Evolutionary conservation across 1,140 invertebrate genomes (phyloP), one percentile per base, ranked within the genome.

Genomic region (Sweltsa coloradensis): DNA sequence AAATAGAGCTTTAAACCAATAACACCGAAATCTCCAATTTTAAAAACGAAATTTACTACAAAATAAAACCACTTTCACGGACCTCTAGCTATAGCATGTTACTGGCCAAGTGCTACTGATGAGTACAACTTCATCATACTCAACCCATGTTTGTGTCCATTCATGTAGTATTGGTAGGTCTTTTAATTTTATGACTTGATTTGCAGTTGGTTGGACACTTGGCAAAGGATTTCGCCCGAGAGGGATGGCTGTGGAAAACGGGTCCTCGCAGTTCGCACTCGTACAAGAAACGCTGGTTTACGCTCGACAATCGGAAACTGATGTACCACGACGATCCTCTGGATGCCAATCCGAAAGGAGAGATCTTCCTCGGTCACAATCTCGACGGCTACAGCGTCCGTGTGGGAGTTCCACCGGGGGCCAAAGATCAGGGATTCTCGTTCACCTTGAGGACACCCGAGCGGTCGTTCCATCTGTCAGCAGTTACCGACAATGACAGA

Each of bases 171-270:
- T 36, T 5, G 21, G 2, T n/a, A n/a, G n/a, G 14, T 44, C 14
- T 27, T 29, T 47, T 16, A 6, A 40, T 25, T 16, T 47, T n/a
- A n/a, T n/a, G n/a, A 7, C 43, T 50, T 46, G 49, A 41, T 47
- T 56, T 54, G 7, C 57, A 74, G 67, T 66, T 92, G 47, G 65
- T 84, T 1, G 69, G 74, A 13, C 75, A 79, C 50, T 66, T 92
- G 16, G 86, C 85, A 0, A 75, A 77, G 59, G 86, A 90, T 63
- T 92, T 90, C 64, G 65, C 76, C 0, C 74, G 79, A 53, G 89
- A 92, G 71, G 89, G 89, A 6, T 91, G 80, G 75, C 65, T 94
- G n/a, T 85, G 78, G 79, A 85, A 94, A 71, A 91, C 87, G 5
- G 89, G 89, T 2, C 88, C 89, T 1, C 69, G 76, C 49, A 70